Evolutionary conservation across 2,888 invertebrate genomes (phyloP), one percentile per base, ranked within the genome.

Genomic region (Lathronympha strigana): DNA sequence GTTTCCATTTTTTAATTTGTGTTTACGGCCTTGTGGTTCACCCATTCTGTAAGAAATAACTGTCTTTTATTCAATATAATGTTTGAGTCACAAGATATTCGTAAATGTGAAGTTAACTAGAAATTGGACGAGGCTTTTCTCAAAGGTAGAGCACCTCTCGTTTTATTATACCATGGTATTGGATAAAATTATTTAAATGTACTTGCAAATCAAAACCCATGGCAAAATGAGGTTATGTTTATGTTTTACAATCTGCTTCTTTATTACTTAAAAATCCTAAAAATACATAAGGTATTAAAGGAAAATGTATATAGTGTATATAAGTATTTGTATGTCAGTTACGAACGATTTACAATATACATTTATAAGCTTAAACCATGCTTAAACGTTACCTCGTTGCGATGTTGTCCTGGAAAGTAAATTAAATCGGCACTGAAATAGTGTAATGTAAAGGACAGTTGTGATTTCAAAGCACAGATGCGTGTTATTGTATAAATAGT

Each of bases 11-110:
- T 45, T 57, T 13, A 40, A 19, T 57, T 57, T 57, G 11, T 17
- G 54, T 25, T 55, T 40, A 15, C 54, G 54, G 25, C 40, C 28
- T 55, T 55, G 38, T 17, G 54, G 40, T 6, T 25, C 54, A 28
- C 57, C 57, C 57, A 57, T 57, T 57, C 57, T 57, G 43, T 57
- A n/a, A 45, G n/a, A n/a, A n/a, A n/a, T n/a, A n/a, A n/a, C n/a
- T n/a, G n/a, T n/a, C n/a, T n/a, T n/a, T n/a, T n/a, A n/a, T n/a
- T n/a, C n/a, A n/a, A n/a, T n/a, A n/a, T n/a, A n/a, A n/a, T n/a
- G n/a, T n/a, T n/a, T n/a, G n/a, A n/a, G n/a, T n/a, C n/a, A n/a
- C n/a, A n/a, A n/a, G n/a, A n/a, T n/a, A n/a, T n/a, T n/a, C n/a
- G n/a, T n/a, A n/a, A n/a, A n/a, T n/a, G n/a, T n/a, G n/a, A n/a